These are phyloP conservation scores for Neomonachus schauinslandi DNA, from an alignment of 2,113 vertebrate species.

Conservation along the genomic window DNA sequence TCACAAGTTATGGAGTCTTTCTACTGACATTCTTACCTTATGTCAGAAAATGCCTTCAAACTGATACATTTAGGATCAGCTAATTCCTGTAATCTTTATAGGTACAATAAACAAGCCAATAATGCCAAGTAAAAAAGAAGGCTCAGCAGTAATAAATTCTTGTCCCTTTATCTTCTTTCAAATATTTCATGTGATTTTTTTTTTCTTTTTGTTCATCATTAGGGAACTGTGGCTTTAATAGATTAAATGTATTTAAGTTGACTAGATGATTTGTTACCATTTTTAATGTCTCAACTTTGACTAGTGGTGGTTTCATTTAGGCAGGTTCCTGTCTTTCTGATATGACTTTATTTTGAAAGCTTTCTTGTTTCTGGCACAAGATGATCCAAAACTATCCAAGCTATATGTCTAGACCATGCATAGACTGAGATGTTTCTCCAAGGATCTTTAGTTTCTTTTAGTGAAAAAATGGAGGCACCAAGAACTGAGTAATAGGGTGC, in stretches of 20 bases:
- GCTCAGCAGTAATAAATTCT: constrained; percentile 16
- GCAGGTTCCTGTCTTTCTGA: not conserved
- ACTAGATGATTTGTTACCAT: not conserved
- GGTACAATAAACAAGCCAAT: not conserved
- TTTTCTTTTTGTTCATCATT: not conserved
- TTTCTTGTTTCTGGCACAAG: constrained; percentile 18
- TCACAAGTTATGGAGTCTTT: not conserved
- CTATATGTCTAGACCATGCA: not conserved
- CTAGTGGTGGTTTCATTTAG: not conserved
- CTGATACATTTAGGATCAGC: not conserved
- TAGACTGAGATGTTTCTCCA: constrained; percentile 4
- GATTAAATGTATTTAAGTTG: not conserved
- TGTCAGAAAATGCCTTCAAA: not conserved
- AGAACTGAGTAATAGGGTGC: not conserved
- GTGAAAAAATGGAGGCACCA: not conserved
- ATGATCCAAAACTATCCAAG: not conserved
- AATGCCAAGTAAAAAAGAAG: constrained; percentile 18
- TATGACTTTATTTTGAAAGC: not conserved
- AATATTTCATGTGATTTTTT: not conserved
- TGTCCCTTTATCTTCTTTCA: constrained; percentile 17
- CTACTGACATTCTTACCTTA: not conserved
- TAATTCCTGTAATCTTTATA: constrained; percentile 1
- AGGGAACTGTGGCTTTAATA: not conserved
- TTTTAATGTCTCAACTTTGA: constrained; percentile 14
- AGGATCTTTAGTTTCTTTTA: not conserved